Conservation (phyloP, 2,797 vertebrate genomes). For the Zalophus californianus region DNA sequence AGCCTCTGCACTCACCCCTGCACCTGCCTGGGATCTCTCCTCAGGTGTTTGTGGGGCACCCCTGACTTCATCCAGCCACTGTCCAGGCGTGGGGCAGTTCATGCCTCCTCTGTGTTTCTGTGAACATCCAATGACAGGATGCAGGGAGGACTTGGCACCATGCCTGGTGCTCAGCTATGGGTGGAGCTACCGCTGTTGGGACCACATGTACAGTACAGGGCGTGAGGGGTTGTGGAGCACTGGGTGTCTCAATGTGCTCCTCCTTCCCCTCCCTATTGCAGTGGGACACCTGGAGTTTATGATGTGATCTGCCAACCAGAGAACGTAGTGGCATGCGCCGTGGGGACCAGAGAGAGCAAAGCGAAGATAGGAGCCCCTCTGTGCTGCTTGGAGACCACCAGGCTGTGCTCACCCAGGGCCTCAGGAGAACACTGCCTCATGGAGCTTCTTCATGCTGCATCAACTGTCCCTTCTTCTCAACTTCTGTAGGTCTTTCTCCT, state of each 20-base stretch:
- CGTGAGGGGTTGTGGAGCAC: rapidly evolving
- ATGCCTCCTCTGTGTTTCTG: rapidly evolving
- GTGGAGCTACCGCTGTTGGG: rapidly evolving
- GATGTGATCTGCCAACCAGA: background rate
- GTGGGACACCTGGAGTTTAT: background rate
- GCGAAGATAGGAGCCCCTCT: rapidly evolving
- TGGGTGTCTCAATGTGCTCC: background rate
- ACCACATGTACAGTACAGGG: rapidly evolving
- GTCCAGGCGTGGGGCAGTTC: rapidly evolving
- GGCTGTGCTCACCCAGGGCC: rapidly evolving
- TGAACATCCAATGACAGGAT: rapidly evolving
- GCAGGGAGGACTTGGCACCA: rapidly evolving
- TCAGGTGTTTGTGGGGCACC: background rate
- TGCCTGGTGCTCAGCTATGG: background rate
- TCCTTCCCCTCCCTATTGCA: background rate
- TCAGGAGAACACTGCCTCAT: background rate
- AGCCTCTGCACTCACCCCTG: background rate
- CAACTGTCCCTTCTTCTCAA: background rate
- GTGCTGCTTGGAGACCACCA: background rate
- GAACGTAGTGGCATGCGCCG: rapidly evolving
- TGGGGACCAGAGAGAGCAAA: no score
- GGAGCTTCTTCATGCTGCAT: background rate
- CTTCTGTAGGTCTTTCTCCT: background rate
- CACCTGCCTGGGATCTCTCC: background rate
- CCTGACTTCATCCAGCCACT: no score